These are phyloP conservation scores for Vombatus ursinus DNA, from an alignment of 2,113 vertebrate species.

Conservation along the genomic window DNA sequence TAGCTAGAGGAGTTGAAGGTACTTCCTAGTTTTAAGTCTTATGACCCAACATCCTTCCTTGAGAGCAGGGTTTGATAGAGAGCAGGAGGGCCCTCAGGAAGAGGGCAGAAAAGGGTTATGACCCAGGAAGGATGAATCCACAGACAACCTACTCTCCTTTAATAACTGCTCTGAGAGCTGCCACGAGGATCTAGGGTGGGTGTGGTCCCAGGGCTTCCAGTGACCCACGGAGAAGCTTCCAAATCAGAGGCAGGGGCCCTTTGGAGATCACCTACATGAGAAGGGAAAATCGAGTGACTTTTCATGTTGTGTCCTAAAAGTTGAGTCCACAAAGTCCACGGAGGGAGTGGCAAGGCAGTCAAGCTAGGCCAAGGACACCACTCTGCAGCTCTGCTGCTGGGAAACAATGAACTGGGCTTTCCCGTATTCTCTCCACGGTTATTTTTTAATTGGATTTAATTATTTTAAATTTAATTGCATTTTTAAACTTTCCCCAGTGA, in stretches of 20 bases:
- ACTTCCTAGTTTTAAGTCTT: not conserved
- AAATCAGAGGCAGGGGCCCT: not conserved
- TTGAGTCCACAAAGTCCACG: too few species aligned
- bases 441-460: slow-evolving; percentile 58
- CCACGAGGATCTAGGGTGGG: not conserved
- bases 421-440: not conserved
- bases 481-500: slow-evolving; percentile 48
- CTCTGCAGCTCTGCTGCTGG: not conserved
- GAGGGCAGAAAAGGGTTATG: not conserved
- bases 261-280: not conserved
- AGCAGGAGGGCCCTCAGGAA: not conserved
- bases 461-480: slow-evolving; percentile 60
- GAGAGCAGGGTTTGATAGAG: not conserved
- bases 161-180: not conserved
- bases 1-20: not conserved
- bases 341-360: not conserved
- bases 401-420: not conserved
- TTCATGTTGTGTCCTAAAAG: not conserved
- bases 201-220: not conserved
- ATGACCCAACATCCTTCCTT: not conserved
- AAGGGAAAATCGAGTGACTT: not conserved
- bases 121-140: not conserved
- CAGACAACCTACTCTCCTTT: not conserved
- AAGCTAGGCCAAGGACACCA: not conserved
- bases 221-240: not conserved